A percentile compares a stretch with the other conserved stretches of the same genome.
These are phyloP conservation scores for Euglossa dilemma DNA, from an alignment of 1,140 invertebrate genomes.

Conservation along the genomic window DNA sequence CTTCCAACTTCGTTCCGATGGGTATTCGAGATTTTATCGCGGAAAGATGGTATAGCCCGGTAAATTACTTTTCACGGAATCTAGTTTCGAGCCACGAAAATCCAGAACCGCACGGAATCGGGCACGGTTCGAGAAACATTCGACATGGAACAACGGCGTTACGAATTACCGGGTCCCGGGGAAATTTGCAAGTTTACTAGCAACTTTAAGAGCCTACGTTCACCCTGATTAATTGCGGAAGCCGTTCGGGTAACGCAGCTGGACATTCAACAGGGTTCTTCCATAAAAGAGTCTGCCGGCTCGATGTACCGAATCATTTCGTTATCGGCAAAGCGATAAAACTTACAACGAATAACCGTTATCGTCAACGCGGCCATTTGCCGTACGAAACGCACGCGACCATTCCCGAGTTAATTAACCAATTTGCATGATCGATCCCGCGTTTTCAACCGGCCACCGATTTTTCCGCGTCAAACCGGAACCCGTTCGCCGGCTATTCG, in stretches of 20 bases:
- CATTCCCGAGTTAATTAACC: slow-evolving; percentile 31
- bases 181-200: slow-evolving; percentile 8
- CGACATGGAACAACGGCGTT: not conserved
- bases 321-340: slow-evolving; percentile 39
- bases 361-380: slow-evolving; percentile 27
- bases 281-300: not conserved
- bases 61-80: not conserved
- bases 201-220: not conserved
- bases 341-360: slow-evolving; percentile 25
- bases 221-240: not conserved
- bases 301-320: slow-evolving; percentile 22
- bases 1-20: not conserved
- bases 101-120: not conserved
- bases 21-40: not conserved
- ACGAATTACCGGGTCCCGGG: not conserved
- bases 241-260: not conserved
- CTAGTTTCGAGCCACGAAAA: not conserved
- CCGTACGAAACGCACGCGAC: slow-evolving; percentile 32
- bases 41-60: not conserved
- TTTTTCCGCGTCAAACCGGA: slow-evolving; percentile 13
- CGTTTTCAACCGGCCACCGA: not conserved
- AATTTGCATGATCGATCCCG: slow-evolving; percentile 43
- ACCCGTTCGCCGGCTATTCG: too few species aligned
- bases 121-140: not conserved
- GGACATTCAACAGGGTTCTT: slow-evolving; percentile 7